These are phyloP conservation scores for Cataglyphis albicans DNA, from an alignment of 2,888 invertebrate genomes.

Conservation along the genomic window DNA sequence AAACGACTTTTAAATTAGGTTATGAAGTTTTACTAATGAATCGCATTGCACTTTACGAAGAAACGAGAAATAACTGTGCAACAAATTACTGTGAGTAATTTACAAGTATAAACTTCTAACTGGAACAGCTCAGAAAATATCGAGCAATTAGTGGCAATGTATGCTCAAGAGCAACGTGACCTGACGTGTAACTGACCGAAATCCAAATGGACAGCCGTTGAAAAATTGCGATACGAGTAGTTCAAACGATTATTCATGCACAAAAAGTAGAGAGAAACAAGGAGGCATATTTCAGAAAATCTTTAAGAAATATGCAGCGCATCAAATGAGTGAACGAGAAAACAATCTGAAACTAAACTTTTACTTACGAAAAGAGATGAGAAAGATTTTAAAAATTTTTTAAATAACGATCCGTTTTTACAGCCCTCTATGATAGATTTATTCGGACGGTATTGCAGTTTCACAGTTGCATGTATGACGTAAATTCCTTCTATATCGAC, in stretches of 20 bases:
- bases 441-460: constrained; percentile 65
- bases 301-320: not conserved
- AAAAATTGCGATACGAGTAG: not conserved
- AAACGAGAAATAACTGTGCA: constrained; percentile 27
- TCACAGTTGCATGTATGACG: constrained; percentile 10
- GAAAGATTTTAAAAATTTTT: not conserved
- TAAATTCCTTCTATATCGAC: constrained; percentile 68
- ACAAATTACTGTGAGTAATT: constrained; percentile 28
- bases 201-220: constrained; percentile 5
- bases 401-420: not conserved
- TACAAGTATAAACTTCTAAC: constrained; percentile 29
- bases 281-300: not conserved
- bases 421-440: not conserved
- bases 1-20: constrained; percentile 14
- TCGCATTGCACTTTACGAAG: constrained; percentile 15
- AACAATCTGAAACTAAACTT: not conserved
- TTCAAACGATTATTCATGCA: not conserved
- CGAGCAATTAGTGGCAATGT: constrained; percentile 52
- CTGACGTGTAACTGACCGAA: constrained; percentile 15
- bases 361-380: not conserved
- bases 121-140: constrained; percentile 26
- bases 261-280: not conserved
- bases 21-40: constrained; percentile 31
- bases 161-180: constrained; percentile 31
- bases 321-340: not conserved